Evolutionary conservation across 2,888 invertebrate species (phyloP), one percentile per base, ranked within the genome.

Genomic region (Sturmia bella): DNA sequence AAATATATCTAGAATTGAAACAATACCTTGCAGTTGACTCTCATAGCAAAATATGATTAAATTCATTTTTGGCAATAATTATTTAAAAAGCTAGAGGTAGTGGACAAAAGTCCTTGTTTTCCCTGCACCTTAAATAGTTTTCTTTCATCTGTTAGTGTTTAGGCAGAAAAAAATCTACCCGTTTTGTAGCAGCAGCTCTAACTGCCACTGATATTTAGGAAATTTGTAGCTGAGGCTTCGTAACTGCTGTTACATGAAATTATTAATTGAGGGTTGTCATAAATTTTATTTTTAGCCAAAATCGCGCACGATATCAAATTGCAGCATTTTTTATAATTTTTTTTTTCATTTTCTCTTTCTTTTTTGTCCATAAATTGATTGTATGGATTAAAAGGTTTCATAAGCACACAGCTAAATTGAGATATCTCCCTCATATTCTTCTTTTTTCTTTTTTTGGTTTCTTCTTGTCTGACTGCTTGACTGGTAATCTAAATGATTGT

Each of bases 211-310:
- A 74, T 74, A 66, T 78, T 63, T 59, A 48, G 45, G 76, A 78
- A 78, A 77, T n/a, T n/a, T n/a, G n/a, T 43, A 15, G 43, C 39
- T 68, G 21, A 39, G 37, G 37, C 41, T 50, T 48, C 27, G 43
- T 68, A 63, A 68, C 75, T 76, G 80, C 75, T 80, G 73, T 54
- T 82, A 76, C 83, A 68, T 68, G 77, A 70, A 83, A 84, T 86
- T 85, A 86, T 86, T 86, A 86, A 86, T 86, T 86, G 86, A 85
- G 74, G 85, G 85, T 85, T 86, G 86, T 86, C 86, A 86, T 85
- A 86, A 85, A 85, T 85, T 85, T n/a, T 86, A 85, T 84, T 85
- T 86, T 83, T 82, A 84, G 84, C 78, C 48, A 66, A 80, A 75
- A 78, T 82, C 79, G 81, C 61, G 57, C 81, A 81, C 72, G 78